These are phyloP conservation scores for Xiphias gladius DNA, from an alignment of 2,113 vertebrate genomes.

Conservation along the genomic window DNA sequence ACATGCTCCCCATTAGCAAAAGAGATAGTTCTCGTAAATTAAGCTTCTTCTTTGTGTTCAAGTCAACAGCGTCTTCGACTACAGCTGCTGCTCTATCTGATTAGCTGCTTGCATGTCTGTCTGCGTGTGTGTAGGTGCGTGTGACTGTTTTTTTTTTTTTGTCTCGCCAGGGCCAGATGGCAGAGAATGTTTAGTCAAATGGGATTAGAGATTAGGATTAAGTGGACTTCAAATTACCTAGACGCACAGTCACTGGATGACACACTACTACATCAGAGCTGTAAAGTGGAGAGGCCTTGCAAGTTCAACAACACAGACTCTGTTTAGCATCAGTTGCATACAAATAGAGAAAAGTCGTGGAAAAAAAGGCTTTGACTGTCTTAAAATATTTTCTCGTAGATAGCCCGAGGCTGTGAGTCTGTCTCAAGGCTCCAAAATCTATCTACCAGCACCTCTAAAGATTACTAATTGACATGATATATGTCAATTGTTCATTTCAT, in stretches of 20 bases:
- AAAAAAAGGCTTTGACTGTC: background rate
- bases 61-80: conserved; percentile 18
- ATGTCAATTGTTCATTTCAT: background rate
- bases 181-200: conserved; percentile 83
- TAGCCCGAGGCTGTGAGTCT: too few relatives aligned
- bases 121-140: conserved; percentile 10
- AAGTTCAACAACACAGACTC: conserved; percentile 14
- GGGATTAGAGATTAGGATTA: conserved; percentile 86
- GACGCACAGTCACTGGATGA: conserved; percentile 78
- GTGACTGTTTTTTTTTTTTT: conserved; percentile 46
- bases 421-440: too few relatives aligned
- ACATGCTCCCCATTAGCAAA: background rate
- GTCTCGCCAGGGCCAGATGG: conserved; percentile 82
- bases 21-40: conserved; percentile 1
- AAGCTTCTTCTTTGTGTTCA: background rate
- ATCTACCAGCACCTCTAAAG: too few relatives aligned
- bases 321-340: background rate
- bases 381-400: too few relatives aligned
- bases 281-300: background rate
- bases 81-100: conserved; percentile 53
- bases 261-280: conserved; percentile 57
- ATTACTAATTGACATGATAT: background rate
- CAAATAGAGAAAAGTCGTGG: background rate
- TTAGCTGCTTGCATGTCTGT: conserved; percentile 48
- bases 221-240: conserved; percentile 76